Conservation (phyloP, 1,140 invertebrate genomes). For the Paramacrobiotus metropolitanus region DNA sequence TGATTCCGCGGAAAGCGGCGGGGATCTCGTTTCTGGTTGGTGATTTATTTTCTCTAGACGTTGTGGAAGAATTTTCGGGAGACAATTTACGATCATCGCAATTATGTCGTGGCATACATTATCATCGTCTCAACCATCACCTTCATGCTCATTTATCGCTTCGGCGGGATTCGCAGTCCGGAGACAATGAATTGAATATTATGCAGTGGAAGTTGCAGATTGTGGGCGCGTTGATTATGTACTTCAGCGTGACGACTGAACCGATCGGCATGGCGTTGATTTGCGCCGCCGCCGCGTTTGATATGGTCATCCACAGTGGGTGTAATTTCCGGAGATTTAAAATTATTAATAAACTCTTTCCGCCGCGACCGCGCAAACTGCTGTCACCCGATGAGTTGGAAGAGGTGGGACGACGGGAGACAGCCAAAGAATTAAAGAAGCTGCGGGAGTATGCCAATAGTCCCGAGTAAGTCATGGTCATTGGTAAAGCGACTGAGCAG, state of each 20-base stretch:
- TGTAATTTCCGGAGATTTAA: neutral
- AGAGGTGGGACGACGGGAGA: conserved; percentile 48
- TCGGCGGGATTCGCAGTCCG: conserved; percentile 53
- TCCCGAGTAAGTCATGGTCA: conserved; percentile 62
- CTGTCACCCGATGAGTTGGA: conserved; percentile 61
- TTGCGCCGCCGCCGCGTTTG: neutral
- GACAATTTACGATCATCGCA: conserved; percentile 39
- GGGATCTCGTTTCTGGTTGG: conserved; percentile 18
- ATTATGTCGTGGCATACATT: conserved; percentile 50
- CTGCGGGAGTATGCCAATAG: conserved; percentile 57
- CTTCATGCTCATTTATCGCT: conserved; percentile 61
- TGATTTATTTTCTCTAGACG: conserved; percentile 48
- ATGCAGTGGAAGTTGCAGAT: conserved; percentile 65
- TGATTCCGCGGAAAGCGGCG: conserved; percentile 47
- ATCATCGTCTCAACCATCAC: conserved; percentile 43
- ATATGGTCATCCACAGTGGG: neutral
- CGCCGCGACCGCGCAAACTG: conserved; percentile 24
- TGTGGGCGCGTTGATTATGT: neutral
- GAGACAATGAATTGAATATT: conserved; percentile 51
- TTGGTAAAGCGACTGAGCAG: conserved; percentile 43
- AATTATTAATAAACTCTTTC: conserved; percentile 9
- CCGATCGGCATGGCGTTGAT: neutral
- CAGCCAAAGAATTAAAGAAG: conserved; percentile 46
- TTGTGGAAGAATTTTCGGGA: conserved; percentile 46
- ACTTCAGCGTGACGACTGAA: neutral